Conservation (phyloP, 2,113 vertebrate species). For the Tretioscincus oriximinensis region DNA sequence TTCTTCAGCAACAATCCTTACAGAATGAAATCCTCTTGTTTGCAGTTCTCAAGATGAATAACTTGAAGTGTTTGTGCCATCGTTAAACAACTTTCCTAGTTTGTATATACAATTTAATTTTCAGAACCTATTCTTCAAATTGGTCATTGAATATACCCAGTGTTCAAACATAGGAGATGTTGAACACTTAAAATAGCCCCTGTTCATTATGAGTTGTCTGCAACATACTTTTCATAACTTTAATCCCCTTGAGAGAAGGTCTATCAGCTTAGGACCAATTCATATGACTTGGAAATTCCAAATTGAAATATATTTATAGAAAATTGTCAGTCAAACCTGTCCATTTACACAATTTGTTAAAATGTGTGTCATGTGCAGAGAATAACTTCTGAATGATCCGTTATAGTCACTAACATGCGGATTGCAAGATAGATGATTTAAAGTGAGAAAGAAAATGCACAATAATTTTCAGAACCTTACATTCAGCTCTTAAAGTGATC, state of each 20-base stretch:
- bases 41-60: no score
- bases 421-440: slow-evolving; percentile 16
- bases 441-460: not conserved
- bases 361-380: not conserved
- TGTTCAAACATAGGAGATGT: no score
- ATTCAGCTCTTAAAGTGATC: slow-evolving; percentile 26
- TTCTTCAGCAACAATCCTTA: no score
- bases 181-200: no score
- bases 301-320: not conserved
- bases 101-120: no score
- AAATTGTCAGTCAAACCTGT: not conserved
- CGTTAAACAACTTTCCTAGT: no score
- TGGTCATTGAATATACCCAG: no score
- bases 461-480: slow-evolving; percentile 20
- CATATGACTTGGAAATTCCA: not conserved
- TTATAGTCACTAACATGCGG: slow-evolving; percentile 11
- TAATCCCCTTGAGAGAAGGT: no score
- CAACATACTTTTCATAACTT: no score
- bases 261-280: not conserved
- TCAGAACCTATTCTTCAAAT: no score
- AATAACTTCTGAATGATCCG: not conserved
- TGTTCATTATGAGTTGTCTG: not conserved
- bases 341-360: not conserved
- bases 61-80: no score
- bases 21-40: no score